phyloP scores from a whole-genome alignment of 2,113 vertebrate species.

The Solenodon paradoxus region DNA sequence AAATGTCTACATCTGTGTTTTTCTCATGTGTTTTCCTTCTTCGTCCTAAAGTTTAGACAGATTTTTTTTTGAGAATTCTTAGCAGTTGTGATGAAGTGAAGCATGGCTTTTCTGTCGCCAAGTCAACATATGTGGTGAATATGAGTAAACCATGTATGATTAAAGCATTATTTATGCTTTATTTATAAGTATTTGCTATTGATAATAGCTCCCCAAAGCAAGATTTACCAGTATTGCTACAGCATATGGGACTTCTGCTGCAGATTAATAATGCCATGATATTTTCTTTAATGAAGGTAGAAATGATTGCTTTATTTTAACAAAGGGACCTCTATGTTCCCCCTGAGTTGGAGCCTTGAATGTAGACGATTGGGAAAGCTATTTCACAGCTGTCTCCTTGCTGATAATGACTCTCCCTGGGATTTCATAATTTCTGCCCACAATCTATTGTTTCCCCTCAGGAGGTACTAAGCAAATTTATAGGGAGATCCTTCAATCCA shows the following conservation, averaged over 20 bases:
- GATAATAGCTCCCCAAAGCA: conserved; percentile 68
- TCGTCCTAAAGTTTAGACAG: conserved; percentile 22
- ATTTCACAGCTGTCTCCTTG: conserved; percentile 64
- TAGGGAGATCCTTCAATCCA: conserved; percentile 55
- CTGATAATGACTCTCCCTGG: conserved; percentile 68
- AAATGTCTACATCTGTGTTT: background rate
- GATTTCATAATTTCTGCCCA: conserved; percentile 63
- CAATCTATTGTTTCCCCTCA: conserved; percentile 68
- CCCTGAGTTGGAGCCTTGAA: conserved; percentile 64
- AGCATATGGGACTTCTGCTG: conserved; percentile 58
- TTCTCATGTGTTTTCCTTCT: background rate
- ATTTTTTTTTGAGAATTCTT: background rate
- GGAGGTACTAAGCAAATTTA: conserved; percentile 61
- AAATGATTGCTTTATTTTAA: conserved; percentile 76
- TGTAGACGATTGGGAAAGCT: conserved; percentile 45
- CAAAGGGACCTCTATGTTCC: conserved; percentile 52
- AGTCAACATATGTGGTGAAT: background rate
- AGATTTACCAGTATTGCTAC: conserved; percentile 54
- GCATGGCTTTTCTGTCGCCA: background rate
- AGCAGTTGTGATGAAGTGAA: background rate
- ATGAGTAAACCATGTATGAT: conserved; percentile 45
- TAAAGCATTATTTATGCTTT: conserved; percentile 69
- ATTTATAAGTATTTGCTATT: conserved; percentile 69
- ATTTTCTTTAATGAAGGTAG: conserved; percentile 77
- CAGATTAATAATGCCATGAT: conserved; percentile 73